Conservation (phyloP, 2,113 vertebrate species). For the Mesocricetus auratus region DNA sequence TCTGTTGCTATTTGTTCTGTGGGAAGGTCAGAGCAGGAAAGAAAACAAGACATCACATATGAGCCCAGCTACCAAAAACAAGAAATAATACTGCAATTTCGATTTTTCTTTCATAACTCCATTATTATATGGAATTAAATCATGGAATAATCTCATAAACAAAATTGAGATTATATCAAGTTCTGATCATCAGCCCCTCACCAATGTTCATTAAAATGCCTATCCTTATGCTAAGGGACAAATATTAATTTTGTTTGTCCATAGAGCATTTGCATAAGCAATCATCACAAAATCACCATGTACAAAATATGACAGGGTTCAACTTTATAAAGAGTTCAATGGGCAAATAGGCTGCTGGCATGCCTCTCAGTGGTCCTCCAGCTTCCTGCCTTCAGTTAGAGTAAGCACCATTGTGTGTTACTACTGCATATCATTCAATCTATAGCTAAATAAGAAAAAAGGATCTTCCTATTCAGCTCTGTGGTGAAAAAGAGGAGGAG, state of each 20-base stretch:
- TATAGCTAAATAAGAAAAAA: not conserved
- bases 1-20: conserved; percentile 41
- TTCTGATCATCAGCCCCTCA: not conserved
- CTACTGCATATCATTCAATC: not conserved
- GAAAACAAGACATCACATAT: not conserved
- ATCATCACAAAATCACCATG: not conserved
- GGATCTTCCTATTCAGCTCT: not conserved
- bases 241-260: not conserved
- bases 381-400: not conserved
- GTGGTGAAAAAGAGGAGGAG: not conserved
- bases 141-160: not conserved
- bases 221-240: not conserved
- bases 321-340: not conserved
- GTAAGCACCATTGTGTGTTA: not conserved
- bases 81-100: not conserved
- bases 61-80: not conserved
- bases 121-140: not conserved
- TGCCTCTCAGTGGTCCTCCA: not conserved
- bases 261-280: not conserved
- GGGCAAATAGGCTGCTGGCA: not conserved
- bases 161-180: not conserved
- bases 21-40: conserved; percentile 8
- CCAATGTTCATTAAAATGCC: not conserved
- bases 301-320: not conserved
- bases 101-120: not conserved